Evolutionary conservation across 2,797 vertebrate species (phyloP), one percentile per base, ranked within the genome.

Genomic region (Pipistrellus pipistrellus): DNA sequence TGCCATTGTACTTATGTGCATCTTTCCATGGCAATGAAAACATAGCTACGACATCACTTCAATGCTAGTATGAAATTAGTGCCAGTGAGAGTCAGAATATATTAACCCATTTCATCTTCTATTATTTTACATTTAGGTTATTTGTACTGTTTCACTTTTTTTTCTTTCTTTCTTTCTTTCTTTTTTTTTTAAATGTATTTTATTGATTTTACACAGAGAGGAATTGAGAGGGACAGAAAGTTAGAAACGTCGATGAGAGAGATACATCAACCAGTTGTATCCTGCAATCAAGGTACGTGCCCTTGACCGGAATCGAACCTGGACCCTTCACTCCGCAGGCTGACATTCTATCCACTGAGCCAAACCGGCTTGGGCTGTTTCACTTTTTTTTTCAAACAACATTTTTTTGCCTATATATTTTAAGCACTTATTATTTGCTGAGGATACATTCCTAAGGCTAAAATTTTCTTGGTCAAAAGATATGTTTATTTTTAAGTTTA

Each of bases 381-480:
- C 44, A 73, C 20, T 59, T 57, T n/a, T 62, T 59, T 51, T 41
- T 41, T 41, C 76, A 82, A 68, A 17, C 82, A 80, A 85, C 23
- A 25, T 82, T 53, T 87, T 90, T 82, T 44, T 35, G 48, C 30
- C 78, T 88, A 72, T 13, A 27, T 86, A 59, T 87, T 94, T 83
- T 69, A 81, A 90, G 72, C 27, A 82, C 23, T 86, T 17, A 57
- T 38, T 84, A 44, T 80, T 69, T 84, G 17, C 53, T 81, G 30
- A 94, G 23, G 14, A 91, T 77, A n/a, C 32, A 72, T 62, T 77
- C 20, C 20, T 62, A 80, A 51, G 71, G 64, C 15, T 48, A 71
- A 46, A 76, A 66, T 68, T 88, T 88, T 78, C 48, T 62, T 81
- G 32, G 53, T 62, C 38, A 87, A 94, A 87, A 93, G 14, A 38